phyloP scores from a whole-genome alignment of 2,888 invertebrate genomes.

The Eupithecia abbreviata region DNA sequence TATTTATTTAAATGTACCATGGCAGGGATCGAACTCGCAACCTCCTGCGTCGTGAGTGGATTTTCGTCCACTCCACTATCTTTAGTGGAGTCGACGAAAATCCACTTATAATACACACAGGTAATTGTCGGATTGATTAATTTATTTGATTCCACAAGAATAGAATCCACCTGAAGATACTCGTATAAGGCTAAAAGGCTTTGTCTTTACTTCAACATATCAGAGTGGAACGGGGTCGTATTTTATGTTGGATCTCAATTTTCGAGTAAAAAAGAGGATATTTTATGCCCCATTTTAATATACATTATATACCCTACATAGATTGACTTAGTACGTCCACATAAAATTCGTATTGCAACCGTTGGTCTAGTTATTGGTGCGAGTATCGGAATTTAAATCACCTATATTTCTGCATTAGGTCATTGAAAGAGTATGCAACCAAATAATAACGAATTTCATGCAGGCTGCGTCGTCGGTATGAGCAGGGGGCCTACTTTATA shows the following conservation, averaged over 20 bases:
- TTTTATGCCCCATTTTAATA: background rate
- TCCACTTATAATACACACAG: no score
- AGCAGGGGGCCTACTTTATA: background rate
- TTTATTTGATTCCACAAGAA: no score
- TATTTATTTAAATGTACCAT: no score
- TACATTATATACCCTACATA: background rate
- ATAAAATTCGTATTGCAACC: background rate
- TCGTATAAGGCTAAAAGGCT: no score
- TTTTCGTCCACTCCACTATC: no score
- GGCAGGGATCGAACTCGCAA: no score
- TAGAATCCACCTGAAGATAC: no score
- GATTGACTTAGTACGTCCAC: background rate
- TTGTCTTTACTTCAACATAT: background rate
- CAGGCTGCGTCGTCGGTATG: background rate
- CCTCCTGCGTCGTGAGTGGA: no score
- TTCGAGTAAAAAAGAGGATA: background rate
- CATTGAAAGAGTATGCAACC: background rate
- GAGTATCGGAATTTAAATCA: background rate
- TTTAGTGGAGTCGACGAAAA: no score
- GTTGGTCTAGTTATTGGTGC: background rate
- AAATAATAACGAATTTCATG: background rate
- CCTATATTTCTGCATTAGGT: slow-evolving; percentile 1
- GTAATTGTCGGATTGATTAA: no score
- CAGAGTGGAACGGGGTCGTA: background rate
- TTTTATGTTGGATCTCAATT: background rate